Evolutionary conservation across 2,113 vertebrate genomes (phyloP), one percentile per base, ranked within the genome.

Genomic region (Bothrops jararaca): DNA sequence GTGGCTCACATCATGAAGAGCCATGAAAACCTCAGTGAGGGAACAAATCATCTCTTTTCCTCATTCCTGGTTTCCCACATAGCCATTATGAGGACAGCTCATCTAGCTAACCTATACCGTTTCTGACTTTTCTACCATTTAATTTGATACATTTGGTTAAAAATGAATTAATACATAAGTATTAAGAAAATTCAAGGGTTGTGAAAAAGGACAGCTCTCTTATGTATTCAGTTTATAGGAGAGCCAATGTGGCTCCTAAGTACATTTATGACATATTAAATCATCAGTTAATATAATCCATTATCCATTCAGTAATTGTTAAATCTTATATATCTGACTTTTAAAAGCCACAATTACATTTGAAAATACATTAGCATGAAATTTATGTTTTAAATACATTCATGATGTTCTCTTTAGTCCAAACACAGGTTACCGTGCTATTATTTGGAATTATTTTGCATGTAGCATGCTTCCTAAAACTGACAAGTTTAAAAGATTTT

Each of bases 31-130:
- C 95, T 97, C 97, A 96, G 91, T 92, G 42, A 92, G 11, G 94
- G 97, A 96, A 96, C 96, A 97, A 97, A 97, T 96, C 93, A 93
- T 95, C 95, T 95, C 94, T 91, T 96, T 94, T 96, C 96, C 92
- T 87, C 95, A 94, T 95, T 96, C 96, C 94, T 89, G 92, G 93
- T 95, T 97, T 96, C 96, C 96, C 93, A 96, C 93, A 92, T 57
- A 57, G 53, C 91, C 94, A 92, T 92, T 95, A 92, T 88, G 92
- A 89, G 95, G 57, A 87, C 92, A 93, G 0, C 85, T 91, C 93
- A 94, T 95, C 93, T 89, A 95, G 26, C 18, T 23, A 97, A 93
- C 92, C 90, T 96, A 87, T 85, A 91, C 94, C 93, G 90, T 85
- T 52, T 89, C 92, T 94, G 80, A 39, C 34, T 96, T 93, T 86